These are phyloP conservation scores for Prenolepis imparis DNA, from an alignment of 2,888 invertebrate genomes.

Conservation along the genomic window DNA sequence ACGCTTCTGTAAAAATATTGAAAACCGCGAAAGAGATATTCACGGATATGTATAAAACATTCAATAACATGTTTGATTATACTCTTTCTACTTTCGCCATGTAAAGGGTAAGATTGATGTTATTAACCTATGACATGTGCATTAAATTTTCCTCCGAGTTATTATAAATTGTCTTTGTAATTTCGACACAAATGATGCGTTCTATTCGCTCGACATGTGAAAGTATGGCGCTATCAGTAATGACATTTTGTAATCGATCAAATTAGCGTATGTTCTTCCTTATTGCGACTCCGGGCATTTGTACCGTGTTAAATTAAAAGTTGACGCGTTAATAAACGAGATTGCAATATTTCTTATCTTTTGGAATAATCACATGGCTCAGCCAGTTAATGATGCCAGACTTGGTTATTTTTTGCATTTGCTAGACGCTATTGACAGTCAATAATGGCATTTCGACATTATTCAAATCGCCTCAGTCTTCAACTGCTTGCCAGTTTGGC, in stretches of 20 bases:
- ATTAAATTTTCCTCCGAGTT: slow-evolving; percentile 24
- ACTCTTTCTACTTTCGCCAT: slow-evolving; percentile 38
- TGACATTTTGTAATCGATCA: slow-evolving; percentile 46
- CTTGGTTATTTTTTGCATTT: background rate
- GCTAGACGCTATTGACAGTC: background rate
- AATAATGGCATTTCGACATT: slow-evolving; percentile 40
- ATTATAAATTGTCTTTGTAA: slow-evolving; percentile 15
- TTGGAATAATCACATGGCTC: slow-evolving; percentile 1
- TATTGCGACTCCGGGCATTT: background rate
- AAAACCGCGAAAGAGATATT: background rate
- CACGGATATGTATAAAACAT: background rate
- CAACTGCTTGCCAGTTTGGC: slow-evolving; percentile 6
- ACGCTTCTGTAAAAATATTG: background rate
- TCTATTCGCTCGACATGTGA: slow-evolving; percentile 4
- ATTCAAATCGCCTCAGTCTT: slow-evolving; percentile 22
- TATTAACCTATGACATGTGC: slow-evolving; percentile 6
- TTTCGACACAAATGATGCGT: slow-evolving; percentile 38
- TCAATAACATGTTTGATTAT: slow-evolving; percentile 7
- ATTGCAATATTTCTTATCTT: slow-evolving; percentile 39
- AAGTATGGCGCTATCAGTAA: slow-evolving; percentile 18
- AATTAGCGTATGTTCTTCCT: slow-evolving; percentile 28
- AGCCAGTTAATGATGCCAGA: background rate
- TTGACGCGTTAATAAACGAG: slow-evolving; percentile 41
- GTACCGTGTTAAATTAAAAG: slow-evolving; percentile 32
- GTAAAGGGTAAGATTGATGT: slow-evolving; percentile 43